These are phyloP conservation scores for Macropodus opercularis DNA, from an alignment of 2,797 vertebrate species.

Conservation along the genomic window DNA sequence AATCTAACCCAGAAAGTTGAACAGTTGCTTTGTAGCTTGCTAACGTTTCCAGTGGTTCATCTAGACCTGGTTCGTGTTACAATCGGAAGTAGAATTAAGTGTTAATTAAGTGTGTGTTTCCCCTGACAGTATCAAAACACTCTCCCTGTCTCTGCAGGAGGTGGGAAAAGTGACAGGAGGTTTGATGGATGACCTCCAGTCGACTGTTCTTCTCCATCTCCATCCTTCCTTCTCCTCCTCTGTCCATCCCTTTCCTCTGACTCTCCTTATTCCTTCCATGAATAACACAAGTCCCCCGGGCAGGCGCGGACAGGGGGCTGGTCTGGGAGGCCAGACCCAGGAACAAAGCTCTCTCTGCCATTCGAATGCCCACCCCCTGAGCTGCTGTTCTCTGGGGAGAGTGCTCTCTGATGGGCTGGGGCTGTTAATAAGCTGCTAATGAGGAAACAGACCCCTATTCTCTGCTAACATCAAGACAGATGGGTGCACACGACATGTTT, in stretches of 20 bases:
- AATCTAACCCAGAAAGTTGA: no score
- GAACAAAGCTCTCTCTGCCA: slow-evolving; percentile 70
- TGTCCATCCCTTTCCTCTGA: slow-evolving; percentile 65
- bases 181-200: slow-evolving; percentile 90
- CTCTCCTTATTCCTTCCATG: slow-evolving; percentile 58
- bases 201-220: slow-evolving; percentile 64
- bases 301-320: slow-evolving; percentile 66
- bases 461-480: slow-evolving; percentile 78
- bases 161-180: slow-evolving; percentile 87
- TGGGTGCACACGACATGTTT: slow-evolving; percentile 72
- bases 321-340: slow-evolving; percentile 57
- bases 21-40: no score
- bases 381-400: slow-evolving; percentile 69
- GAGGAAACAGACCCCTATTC: slow-evolving; percentile 79
- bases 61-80: no score
- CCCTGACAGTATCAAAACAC: slow-evolving; percentile 8
- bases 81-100: no score
- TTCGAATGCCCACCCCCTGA: slow-evolving; percentile 55
- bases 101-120: background rate
- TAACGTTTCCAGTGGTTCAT: no score
- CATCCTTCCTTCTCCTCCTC: slow-evolving; percentile 69
- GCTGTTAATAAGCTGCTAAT: slow-evolving; percentile 81
- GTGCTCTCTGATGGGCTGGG: slow-evolving; percentile 72
- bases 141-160: slow-evolving; percentile 75
- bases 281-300: slow-evolving; percentile 78